Base-by-base conservation (phyloP, 2,797 vertebrate genomes). In the Catostomus latipinnis region DNA sequence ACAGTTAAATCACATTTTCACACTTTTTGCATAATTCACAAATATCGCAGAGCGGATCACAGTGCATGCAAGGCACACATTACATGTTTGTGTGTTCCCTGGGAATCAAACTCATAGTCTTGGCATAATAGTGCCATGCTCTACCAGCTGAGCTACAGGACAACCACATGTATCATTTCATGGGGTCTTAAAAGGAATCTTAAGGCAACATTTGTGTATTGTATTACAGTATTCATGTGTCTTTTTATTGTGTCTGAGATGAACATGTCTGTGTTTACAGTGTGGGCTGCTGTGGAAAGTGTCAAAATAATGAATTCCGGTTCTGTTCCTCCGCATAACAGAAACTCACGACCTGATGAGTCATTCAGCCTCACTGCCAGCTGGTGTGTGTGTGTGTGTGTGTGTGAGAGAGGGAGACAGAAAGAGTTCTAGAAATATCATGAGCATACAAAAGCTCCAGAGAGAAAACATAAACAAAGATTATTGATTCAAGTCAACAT, bases 271-370 rank as follows among this genome's bases (percentile, higher is more conserved):
- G 71, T 0, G 7, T 48, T 14, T 53, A 56, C 45, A 50, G 49
- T 14, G 65, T 74, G 66, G 80, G 49, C 50, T 56, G 49, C 58
- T 56, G 54, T 13, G 50, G 18, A 53, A 18, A 1, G 14, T 0
- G 1, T 13, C 6, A 16, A 52, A 61, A 50, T 34, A 34, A 34
- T 34, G 45, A 1, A 11, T 34, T 62, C 8, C 57, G 7, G 12
- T 67, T 65, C 62, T 56, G 62, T 43, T 85, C 67, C 46, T 77
- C 77, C 45, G 83, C 83, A 78, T 68, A 49, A 71, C 81, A 52
- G 77, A 77, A 53, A 73, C 80, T 43, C 74, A 43, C 13, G 49
- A 76, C 62, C 73, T 46, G 83, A 82, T 87, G 83, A 85, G 79
- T 85, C 81, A 87, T 75, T 69, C 83, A 63, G 80, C 73, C 54